phyloP scores from a whole-genome alignment of 2,888 invertebrate species.

The Amphipyra berbera region DNA sequence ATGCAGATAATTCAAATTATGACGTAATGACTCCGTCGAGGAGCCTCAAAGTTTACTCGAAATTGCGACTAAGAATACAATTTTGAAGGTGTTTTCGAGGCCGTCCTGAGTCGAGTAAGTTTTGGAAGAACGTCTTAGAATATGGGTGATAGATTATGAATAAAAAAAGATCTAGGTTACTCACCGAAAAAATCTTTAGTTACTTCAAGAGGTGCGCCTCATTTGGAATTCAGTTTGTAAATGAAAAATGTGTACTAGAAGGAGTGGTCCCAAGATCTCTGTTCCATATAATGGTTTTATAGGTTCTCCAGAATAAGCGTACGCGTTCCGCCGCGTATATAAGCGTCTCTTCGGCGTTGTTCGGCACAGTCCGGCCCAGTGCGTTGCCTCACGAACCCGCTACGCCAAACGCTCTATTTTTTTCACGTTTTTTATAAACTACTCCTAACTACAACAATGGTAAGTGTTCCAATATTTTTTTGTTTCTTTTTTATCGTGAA shows the following conservation, averaged over 20 bases:
- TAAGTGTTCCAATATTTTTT: slow-evolving; percentile 34
- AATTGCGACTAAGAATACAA: too few relatives aligned
- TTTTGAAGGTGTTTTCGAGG: too few relatives aligned
- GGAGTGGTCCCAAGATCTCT: slow-evolving; percentile 39
- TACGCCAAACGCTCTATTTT: slow-evolving; percentile 68
- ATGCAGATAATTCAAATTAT: too few relatives aligned
- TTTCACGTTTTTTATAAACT: slow-evolving; percentile 33
- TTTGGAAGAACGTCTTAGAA: too few relatives aligned
- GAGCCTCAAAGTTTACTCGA: too few relatives aligned
- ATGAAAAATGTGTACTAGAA: slow-evolving; percentile 9
- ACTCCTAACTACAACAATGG: slow-evolving; percentile 48
- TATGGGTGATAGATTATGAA: too few relatives aligned
- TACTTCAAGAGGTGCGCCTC: background rate
- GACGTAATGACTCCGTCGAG: too few relatives aligned
- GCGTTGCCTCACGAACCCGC: slow-evolving; percentile 86
- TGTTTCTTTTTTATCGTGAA: background rate
- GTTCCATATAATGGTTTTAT: slow-evolving; percentile 40
- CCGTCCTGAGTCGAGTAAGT: too few relatives aligned
- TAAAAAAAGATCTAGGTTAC: background rate
- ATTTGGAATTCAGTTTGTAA: slow-evolving; percentile 7
- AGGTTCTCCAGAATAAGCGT: slow-evolving; percentile 70
- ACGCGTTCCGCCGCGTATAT: slow-evolving; percentile 61
- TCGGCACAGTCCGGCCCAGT: slow-evolving; percentile 83
- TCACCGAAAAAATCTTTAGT: background rate
- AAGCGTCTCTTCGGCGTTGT: slow-evolving; percentile 57